These are phyloP conservation scores for Alouatta palliata DNA, from an alignment of 2,113 vertebrate species.

Conservation along the genomic window DNA sequence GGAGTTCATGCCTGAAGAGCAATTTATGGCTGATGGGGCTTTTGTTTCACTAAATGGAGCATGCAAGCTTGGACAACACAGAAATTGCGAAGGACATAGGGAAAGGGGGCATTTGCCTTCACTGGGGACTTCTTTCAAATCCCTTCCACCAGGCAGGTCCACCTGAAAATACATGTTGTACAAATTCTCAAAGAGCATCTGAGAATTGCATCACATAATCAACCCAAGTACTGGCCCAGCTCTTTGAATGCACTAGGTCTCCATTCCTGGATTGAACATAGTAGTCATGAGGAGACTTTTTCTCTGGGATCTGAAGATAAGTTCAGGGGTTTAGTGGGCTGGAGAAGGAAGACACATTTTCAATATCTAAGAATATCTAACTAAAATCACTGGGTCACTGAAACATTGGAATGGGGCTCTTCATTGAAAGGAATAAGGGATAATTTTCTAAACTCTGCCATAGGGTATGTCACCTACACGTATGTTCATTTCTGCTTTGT, in stretches of 20 bases:
- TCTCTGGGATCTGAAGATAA: neutral
- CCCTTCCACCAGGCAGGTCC: neutral
- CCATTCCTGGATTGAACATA: neutral
- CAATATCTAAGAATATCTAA: neutral
- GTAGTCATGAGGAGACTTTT: neutral
- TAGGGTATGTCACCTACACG: neutral
- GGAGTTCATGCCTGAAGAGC: neutral
- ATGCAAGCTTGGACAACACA: neutral
- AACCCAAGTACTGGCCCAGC: neutral
- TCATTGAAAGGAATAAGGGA: neutral
- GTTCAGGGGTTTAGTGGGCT: neutral
- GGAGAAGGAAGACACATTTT: neutral
- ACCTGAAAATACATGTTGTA: neutral
- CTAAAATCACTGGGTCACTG: neutral
- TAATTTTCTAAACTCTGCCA: neutral
- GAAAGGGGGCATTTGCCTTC: neutral
- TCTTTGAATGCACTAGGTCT: neutral
- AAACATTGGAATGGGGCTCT: neutral
- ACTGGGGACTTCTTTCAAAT: neutral
- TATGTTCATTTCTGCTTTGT: conserved; percentile 3
- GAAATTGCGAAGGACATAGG: neutral
- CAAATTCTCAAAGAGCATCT: conserved; percentile 2
- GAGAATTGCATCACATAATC: neutral
- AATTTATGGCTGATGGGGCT: neutral
- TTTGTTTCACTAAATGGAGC: neutral